A percentile compares a stretch with the other conserved stretches of the same genome.
phyloP scores from a whole-genome alignment of 1,140 invertebrate genomes.

The Alviniconcha marisindica region DNA sequence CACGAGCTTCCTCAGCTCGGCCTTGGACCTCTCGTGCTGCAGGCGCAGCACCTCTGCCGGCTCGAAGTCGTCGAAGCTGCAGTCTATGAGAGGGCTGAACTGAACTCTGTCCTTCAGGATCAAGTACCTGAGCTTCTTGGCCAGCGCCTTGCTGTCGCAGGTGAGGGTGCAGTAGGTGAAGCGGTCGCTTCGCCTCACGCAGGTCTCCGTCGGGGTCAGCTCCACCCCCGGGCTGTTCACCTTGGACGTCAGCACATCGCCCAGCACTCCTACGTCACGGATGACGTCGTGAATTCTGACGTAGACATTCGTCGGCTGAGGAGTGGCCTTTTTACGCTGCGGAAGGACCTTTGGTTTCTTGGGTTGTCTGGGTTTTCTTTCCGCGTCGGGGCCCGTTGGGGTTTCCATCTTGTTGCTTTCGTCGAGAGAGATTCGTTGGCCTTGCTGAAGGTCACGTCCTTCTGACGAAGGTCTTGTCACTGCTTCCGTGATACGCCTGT shows the following conservation, averaged over 20 bases:
- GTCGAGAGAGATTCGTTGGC: too few relatives aligned
- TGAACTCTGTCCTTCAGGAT: conserved; percentile 5
- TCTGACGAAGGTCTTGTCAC: too few relatives aligned
- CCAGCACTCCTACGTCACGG: background rate
- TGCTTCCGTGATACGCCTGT: too few relatives aligned
- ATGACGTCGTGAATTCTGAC: conserved; percentile 14
- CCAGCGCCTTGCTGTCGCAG: background rate
- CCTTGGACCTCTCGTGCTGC: background rate
- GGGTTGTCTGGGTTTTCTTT: too few relatives aligned
- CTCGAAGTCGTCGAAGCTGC: background rate
- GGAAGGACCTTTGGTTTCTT: background rate
- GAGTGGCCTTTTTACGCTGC: background rate
- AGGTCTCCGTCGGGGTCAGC: background rate
- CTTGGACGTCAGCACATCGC: background rate
- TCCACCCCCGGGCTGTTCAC: background rate
- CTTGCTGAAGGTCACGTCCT: too few relatives aligned
- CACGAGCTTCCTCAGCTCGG: background rate
- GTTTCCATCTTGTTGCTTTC: too few relatives aligned
- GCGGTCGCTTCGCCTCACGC: background rate
- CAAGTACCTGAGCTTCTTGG: background rate
- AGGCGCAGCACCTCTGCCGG: too few relatives aligned
- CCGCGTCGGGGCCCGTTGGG: too few relatives aligned
- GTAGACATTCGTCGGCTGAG: background rate
- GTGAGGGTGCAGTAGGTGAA: conserved; percentile 16
- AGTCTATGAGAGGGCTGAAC: background rate